These are phyloP conservation scores for Dendrocopos noguchii DNA, from an alignment of 2,113 vertebrate species.

Conservation along the genomic window DNA sequence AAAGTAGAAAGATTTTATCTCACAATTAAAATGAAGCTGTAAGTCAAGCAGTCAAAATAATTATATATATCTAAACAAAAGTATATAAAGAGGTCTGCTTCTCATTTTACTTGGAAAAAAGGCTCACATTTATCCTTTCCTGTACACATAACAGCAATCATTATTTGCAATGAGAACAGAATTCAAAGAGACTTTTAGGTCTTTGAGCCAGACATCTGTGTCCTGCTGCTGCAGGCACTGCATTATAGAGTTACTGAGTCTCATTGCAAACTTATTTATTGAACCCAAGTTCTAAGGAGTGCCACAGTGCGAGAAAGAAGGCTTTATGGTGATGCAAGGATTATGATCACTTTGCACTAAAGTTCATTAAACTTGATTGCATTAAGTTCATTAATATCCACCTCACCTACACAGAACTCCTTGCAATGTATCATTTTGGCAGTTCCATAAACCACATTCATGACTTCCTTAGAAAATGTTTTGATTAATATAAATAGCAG, in stretches of 20 bases:
- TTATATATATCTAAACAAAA: background rate
- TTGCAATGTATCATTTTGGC: background rate
- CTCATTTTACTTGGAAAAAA: background rate
- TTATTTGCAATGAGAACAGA: background rate
- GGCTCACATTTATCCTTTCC: background rate
- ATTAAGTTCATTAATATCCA: background rate
- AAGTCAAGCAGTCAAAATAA: background rate
- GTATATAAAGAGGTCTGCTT: background rate
- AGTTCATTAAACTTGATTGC: background rate
- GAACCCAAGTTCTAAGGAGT: background rate
- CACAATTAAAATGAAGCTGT: background rate
- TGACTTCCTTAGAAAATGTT: background rate
- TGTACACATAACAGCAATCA: background rate
- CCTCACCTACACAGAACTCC: background rate
- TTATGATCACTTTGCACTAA: background rate
- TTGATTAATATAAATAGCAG: background rate
- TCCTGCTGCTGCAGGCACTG: background rate
- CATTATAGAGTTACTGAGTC: background rate
- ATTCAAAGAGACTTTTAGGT: background rate
- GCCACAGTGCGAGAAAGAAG: background rate
- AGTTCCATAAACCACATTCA: background rate
- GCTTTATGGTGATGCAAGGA: background rate
- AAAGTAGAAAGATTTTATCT: constrained; percentile 8
- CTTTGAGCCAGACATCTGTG: background rate
- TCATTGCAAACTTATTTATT: background rate